Percentiles rank a stretch among this genome's conserved stretches.
phyloP scores from a whole-genome alignment of 2,797 vertebrate species.

The Yasuhikotakia modesta region DNA sequence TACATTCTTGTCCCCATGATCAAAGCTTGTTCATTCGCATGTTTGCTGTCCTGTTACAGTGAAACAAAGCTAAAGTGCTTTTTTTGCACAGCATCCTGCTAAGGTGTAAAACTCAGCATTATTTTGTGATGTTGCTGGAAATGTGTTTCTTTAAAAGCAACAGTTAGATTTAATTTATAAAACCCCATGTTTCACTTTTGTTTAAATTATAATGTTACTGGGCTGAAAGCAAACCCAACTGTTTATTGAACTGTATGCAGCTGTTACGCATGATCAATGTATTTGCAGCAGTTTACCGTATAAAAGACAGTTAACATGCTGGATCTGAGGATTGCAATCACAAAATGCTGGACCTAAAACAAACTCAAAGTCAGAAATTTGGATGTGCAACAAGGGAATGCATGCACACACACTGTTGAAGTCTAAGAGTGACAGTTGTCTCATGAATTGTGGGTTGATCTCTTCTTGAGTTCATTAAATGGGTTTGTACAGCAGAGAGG shows the following conservation, averaged over 20 bases:
- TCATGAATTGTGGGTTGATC: constrained; percentile 60
- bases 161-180: not conserved
- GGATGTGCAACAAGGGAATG: not conserved
- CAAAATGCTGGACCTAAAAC: constrained; percentile 42
- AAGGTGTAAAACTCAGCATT: constrained; percentile 40
- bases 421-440: not conserved
- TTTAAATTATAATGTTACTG: not conserved
- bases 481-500: constrained; percentile 95
- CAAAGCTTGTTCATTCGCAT: constrained; percentile 26
- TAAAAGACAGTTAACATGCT: not conserved
- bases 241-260: not conserved
- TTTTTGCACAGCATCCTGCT: constrained; percentile 48
- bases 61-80: constrained; percentile 67
- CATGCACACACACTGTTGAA: not conserved
- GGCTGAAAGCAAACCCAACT: not conserved
- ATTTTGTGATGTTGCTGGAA: not conserved
- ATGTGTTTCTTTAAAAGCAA: not conserved
- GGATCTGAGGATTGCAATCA: constrained; percentile 13
- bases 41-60: constrained; percentile 35
- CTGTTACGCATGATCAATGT: not conserved
- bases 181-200: not conserved
- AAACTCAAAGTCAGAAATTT: not conserved
- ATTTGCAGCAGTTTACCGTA: not conserved
- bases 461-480: constrained; percentile 78
- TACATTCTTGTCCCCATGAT: constrained; percentile 53